Conservation (phyloP, 2,888 invertebrate species). For the Chloroclystis v-ata region DNA sequence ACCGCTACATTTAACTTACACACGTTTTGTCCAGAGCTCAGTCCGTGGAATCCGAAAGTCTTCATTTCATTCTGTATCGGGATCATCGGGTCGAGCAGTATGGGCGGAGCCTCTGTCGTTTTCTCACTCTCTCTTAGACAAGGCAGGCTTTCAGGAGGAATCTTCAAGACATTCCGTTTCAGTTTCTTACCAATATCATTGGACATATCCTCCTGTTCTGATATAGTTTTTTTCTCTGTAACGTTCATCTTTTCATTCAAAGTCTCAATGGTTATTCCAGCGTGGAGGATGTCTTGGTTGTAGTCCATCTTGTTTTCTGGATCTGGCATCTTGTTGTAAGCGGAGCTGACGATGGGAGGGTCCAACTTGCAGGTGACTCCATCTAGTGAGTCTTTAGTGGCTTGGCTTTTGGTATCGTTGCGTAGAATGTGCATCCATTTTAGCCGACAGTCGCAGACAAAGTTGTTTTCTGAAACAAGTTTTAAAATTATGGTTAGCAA, state of each 20-base stretch:
- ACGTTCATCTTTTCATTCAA: conserved; percentile 54
- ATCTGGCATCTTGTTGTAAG: conserved; percentile 67
- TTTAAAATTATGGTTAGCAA: conserved; percentile 1
- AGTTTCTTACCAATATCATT: conserved; percentile 50
- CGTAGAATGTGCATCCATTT: conserved; percentile 87
- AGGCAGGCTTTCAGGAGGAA: conserved; percentile 62
- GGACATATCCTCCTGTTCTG: conserved; percentile 37
- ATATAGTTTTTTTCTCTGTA: conserved; percentile 51
- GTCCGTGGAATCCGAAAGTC: conserved; percentile 63
- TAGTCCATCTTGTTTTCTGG: conserved; percentile 54
- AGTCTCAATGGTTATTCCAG: conserved; percentile 59
- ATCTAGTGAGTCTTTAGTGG: conserved; percentile 83
- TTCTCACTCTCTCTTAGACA: conserved; percentile 59
- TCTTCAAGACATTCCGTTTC: conserved; percentile 62
- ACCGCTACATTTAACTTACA: conserved; percentile 38
- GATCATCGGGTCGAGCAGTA: conserved; percentile 57
- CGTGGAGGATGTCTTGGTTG: conserved; percentile 58
- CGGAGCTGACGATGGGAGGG: conserved; percentile 65
- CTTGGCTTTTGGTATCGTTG: conserved; percentile 85
- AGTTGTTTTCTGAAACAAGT: conserved; percentile 85
- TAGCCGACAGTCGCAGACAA: conserved; percentile 89
- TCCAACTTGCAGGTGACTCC: conserved; percentile 84
- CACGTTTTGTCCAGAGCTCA: conserved; percentile 42
- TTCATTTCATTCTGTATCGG: conserved; percentile 73
- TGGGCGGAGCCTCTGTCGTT: conserved; percentile 57